A percentile compares a stretch with the other conserved stretches of the same genome.
Evolutionary conservation across 2,797 vertebrate genomes (phyloP).

Genomic region (Helostoma temminkii): DNA sequence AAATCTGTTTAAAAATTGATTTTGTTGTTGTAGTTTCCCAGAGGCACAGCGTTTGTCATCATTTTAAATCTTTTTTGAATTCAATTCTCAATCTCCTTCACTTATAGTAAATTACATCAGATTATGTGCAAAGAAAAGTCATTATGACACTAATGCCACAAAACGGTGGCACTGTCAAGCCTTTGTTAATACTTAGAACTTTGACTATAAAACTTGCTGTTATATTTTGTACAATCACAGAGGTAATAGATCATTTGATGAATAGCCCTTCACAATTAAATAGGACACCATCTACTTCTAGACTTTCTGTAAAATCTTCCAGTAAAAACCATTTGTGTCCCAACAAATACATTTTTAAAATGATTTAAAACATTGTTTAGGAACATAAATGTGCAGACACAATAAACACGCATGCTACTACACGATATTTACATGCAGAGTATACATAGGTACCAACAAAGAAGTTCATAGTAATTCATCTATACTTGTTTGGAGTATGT

Average conservation of each 20-base stretch:
- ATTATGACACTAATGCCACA: constrained; percentile 3
- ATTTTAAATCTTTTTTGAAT: constrained; percentile 21
- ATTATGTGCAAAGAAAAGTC: constrained; percentile 21
- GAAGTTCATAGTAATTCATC: constrained; percentile 33
- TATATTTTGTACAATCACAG: constrained; percentile 58
- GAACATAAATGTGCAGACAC: constrained; percentile 41
- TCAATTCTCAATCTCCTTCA: background rate
- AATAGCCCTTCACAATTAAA: constrained; percentile 78
- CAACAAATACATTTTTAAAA: constrained; percentile 17
- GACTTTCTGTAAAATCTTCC: constrained; percentile 13
- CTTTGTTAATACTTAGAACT: constrained; percentile 4
- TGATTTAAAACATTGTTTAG: constrained; percentile 10
- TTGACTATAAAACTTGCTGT: constrained; percentile 14
- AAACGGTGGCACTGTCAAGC: constrained; percentile 19
- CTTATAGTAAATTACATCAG: background rate
- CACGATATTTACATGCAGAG: constrained; percentile 63
- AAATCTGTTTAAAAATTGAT: constrained; percentile 2
- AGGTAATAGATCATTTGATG: constrained; percentile 63
- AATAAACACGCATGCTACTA: constrained; percentile 42
- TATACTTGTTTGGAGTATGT: background rate
- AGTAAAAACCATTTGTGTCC: constrained; percentile 47
- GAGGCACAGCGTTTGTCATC: constrained; percentile 42
- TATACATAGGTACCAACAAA: constrained; percentile 33
- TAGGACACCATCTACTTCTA: constrained; percentile 46
- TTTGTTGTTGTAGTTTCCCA: constrained; percentile 10